These are phyloP conservation scores for Sinocyclocheilus anshuiensis DNA, from an alignment of 2,113 vertebrate species.

Conservation along the genomic window DNA sequence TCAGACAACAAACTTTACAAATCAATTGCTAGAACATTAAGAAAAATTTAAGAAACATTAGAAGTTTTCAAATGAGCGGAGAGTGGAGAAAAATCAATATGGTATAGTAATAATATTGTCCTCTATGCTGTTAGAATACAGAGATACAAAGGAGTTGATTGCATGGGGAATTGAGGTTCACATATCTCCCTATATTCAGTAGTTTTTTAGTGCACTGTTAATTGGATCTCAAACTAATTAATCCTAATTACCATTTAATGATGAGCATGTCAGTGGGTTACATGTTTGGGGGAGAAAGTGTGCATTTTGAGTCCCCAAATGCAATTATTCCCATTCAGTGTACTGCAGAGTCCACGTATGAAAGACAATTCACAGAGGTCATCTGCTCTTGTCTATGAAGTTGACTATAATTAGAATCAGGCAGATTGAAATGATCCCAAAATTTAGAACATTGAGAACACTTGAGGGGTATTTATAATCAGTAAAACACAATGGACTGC, in stretches of 20 bases:
- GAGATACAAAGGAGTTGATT: conserved; percentile 58
- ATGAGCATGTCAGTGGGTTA: conserved; percentile 61
- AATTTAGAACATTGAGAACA: conserved; percentile 13
- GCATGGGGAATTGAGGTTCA: conserved; percentile 60
- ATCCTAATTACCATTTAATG: conserved; percentile 76
- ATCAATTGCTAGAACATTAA: neutral
- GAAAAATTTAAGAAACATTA: neutral
- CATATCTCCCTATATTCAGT: conserved; percentile 46
- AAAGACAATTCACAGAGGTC: conserved; percentile 25
- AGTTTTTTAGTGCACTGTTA: conserved; percentile 61
- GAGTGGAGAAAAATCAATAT: neutral
- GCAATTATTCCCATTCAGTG: conserved; percentile 59
- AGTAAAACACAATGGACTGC: conserved; percentile 1
- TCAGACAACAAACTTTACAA: neutral
- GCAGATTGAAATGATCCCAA: conserved; percentile 21
- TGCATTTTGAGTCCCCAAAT: conserved; percentile 64
- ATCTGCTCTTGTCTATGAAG: neutral
- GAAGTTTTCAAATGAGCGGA: neutral
- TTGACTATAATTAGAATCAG: conserved; percentile 15
- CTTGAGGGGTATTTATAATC: neutral
- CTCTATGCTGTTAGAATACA: conserved; percentile 47
- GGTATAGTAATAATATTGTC: conserved; percentile 53
- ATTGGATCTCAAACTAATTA: conserved; percentile 74
- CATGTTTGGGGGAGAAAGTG: conserved; percentile 60
- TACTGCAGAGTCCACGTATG: neutral